A percentile compares a stretch with the other conserved stretches of the same genome.
Conservation (phyloP, 2,888 invertebrate species). For the Hipparchia semele region DNA sequence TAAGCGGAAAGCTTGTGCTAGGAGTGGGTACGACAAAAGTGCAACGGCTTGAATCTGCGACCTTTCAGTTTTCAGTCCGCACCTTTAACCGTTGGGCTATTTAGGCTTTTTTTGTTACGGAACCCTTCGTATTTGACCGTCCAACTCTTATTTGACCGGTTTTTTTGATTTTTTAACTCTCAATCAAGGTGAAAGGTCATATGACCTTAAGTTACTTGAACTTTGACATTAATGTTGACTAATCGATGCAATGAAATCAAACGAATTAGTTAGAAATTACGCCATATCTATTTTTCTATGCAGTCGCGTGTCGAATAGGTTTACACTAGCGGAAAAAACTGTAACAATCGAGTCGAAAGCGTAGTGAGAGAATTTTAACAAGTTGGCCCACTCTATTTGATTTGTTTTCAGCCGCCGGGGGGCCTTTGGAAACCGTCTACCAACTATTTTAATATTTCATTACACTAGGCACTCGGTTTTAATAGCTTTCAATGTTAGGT, state of each 20-base stretch:
- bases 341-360: slow-evolving; percentile 44
- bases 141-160: no score
- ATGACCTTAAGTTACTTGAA: no score
- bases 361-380: slow-evolving; percentile 53
- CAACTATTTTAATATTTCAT: slow-evolving; percentile 67
- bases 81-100: no score
- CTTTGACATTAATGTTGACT: neutral
- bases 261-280: no score
- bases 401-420: slow-evolving; percentile 52
- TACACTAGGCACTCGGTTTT: slow-evolving; percentile 56
- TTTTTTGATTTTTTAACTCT: no score
- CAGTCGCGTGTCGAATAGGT: slow-evolving; percentile 38
- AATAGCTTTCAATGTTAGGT: slow-evolving; percentile 59
- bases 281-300: slow-evolving; percentile 16
- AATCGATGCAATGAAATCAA: neutral
- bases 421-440: slow-evolving; percentile 44
- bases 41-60: no score
- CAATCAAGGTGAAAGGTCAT: no score
- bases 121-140: no score
- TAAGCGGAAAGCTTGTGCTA: no score
- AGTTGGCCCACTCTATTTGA: slow-evolving; percentile 55
- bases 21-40: no score
- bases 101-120: no score
- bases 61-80: no score
- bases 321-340: slow-evolving; percentile 39